These are phyloP conservation scores for Xerus inauris DNA, from an alignment of 2,113 vertebrate genomes.

Conservation along the genomic window DNA sequence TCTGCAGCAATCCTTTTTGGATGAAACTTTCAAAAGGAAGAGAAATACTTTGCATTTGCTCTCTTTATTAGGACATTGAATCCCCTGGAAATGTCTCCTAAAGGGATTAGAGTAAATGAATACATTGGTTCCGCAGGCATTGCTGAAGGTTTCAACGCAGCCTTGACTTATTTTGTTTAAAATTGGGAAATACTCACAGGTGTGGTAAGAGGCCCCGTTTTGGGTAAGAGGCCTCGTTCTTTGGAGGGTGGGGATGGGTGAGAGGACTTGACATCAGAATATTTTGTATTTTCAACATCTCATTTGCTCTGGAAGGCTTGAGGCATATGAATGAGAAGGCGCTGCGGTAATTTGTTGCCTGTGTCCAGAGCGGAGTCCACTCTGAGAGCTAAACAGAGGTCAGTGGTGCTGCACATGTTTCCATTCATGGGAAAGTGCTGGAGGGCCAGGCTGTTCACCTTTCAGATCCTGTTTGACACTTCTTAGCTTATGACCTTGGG, in stretches of 20 bases:
- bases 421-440: not conserved
- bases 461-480: not conserved
- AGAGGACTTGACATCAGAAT: conserved; percentile 5
- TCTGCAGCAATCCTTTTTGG: not conserved
- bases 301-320: conserved; percentile 25
- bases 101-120: not conserved
- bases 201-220: conserved; percentile 11
- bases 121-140: not conserved
- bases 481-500: not conserved
- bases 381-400: not conserved
- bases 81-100: not conserved
- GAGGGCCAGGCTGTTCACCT: not conserved
- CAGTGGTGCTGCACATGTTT: not conserved
- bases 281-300: conserved; percentile 23
- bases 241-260: not conserved
- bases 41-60: conserved; percentile 15
- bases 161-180: not conserved
- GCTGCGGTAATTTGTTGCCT: not conserved
- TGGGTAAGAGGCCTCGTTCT: not conserved
- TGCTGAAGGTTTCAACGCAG: not conserved
- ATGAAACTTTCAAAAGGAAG: not conserved
- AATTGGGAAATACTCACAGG: not conserved
- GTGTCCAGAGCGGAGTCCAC: not conserved
- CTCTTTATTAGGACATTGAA: not conserved
- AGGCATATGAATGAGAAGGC: not conserved